Base-by-base conservation (phyloP, 2,888 invertebrate species). In the Apodemia duryi region DNA sequence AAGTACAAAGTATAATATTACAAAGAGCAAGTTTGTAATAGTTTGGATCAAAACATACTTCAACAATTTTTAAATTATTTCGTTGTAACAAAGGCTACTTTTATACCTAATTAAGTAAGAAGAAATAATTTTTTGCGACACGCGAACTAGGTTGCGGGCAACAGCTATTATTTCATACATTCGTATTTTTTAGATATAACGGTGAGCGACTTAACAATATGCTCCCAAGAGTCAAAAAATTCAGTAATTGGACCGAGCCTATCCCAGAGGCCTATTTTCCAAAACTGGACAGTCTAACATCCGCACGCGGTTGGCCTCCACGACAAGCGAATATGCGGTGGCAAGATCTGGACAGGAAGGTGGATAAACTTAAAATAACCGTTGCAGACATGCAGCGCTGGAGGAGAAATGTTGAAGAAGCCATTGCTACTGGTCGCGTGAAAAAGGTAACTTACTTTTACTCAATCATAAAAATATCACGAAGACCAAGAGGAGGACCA, bases 211-310 rank as follows among this genome's bases (percentile, higher is more conserved):
- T 97, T 7, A 94, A 94, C 79, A 96, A 96, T 77, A 88, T 93
- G 13, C 81, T 97, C 66, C 88, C 93, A 49, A 93, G 95, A 35
- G 94, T 94, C 0, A 92, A 92, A 71, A 93, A 94, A 10, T 93
- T 95, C 63, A 93, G 92, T 68, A 95, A 96, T 80, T 94, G 95
- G 82, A 93, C 94, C 10, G 94, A 94, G 6, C 94, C 95, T 0
- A 94, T 97, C 63, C 85, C 92, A 0, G 96, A 97, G 78, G 97
- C 95, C 0, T 97, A 97, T 78, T 97, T 95, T 85, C 95, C 97
- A 0, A 97, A 97, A 85, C 85, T 97, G 52, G 95, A 96, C 82
- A 95, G 95, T 69, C 82, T 94, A 72, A 94, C 93, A 0, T 92
- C 93, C 54, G 95, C 95, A 65, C 93, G 96, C 35, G 93, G 95